Percentiles rank a stretch among this genome's conserved stretches.
These are phyloP conservation scores for Triplophysa bombifrons DNA, from an alignment of 2,797 vertebrate genomes.

Conservation along the genomic window DNA sequence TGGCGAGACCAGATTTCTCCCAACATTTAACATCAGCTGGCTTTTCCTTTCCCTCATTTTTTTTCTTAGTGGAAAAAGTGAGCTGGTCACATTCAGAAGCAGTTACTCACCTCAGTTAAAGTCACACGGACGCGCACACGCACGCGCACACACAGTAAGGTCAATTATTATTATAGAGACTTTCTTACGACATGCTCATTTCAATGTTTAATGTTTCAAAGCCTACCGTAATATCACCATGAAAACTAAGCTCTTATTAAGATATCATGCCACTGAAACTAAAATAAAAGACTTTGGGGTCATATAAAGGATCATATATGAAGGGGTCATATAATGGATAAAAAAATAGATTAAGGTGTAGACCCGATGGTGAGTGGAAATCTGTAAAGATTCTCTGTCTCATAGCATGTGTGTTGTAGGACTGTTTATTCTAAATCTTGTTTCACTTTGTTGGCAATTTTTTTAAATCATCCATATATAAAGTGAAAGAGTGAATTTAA, in stretches of 20 bases:
- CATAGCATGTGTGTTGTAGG: no score
- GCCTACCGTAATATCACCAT: neutral
- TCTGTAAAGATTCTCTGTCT: no score
- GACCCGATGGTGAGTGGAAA: no score
- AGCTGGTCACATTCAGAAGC: conserved; percentile 41
- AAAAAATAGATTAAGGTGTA: no score
- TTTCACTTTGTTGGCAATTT: no score
- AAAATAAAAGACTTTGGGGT: neutral
- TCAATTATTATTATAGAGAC: conserved; percentile 72
- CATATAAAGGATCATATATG: neutral
- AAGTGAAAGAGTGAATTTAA: no score
- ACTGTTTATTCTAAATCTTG: no score
- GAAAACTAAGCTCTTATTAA: neutral
- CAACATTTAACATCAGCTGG: conserved; percentile 13
- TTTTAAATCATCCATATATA: no score
- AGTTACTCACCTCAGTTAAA: conserved; percentile 41
- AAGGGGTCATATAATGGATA: neutral
- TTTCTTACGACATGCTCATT: neutral
- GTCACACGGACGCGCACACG: conserved; percentile 48
- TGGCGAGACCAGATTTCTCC: conserved; percentile 26
- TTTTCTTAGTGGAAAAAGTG: conserved; percentile 52
- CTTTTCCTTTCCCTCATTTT: conserved; percentile 20
- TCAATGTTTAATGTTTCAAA: neutral
- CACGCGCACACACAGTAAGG: conserved; percentile 58
- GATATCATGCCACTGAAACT: neutral